These are phyloP conservation scores for Eupelmus urozonus DNA, from an alignment of 2,888 invertebrate species.

Conservation along the genomic window DNA sequence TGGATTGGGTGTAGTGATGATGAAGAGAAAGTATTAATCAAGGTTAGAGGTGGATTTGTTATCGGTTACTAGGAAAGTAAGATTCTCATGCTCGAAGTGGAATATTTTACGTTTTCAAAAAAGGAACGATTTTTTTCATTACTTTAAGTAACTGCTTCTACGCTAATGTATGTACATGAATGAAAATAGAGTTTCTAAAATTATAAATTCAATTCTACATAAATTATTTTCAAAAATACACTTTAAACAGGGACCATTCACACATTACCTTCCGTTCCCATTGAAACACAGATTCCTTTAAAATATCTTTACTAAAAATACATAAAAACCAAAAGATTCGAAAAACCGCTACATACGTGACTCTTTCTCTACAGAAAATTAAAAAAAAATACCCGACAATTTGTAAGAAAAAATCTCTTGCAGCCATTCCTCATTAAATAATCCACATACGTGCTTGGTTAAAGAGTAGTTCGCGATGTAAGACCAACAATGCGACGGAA, in stretches of 20 bases:
- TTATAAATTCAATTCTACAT: conserved; percentile 26
- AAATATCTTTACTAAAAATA: background rate
- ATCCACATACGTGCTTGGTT: background rate
- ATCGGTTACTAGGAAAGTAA: too few relatives aligned
- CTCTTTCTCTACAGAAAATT: background rate
- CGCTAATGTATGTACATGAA: conserved; percentile 5
- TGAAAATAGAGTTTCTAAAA: background rate
- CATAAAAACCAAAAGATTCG: background rate
- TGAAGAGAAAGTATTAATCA: too few relatives aligned
- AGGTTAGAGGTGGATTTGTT: too few relatives aligned
- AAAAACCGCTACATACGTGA: conserved; percentile 7
- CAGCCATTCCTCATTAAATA: conserved; percentile 2
- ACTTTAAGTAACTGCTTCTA: background rate
- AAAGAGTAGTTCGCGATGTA: background rate
- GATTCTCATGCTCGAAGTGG: too few relatives aligned
- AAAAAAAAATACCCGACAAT: background rate
- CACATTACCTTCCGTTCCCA: background rate
- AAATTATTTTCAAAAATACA: conserved; percentile 25
- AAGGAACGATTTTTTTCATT: too few relatives aligned
- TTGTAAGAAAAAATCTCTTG: background rate
- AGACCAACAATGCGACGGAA: conserved; percentile 42
- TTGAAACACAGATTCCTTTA: conserved; percentile 38
- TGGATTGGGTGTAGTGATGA: too few relatives aligned
- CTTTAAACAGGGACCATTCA: conserved; percentile 2
- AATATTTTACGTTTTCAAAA: too few relatives aligned